A percentile compares a stretch with the other conserved stretches of the same genome.
Conservation (phyloP, 2,888 invertebrate species). For the Parelbella ahira region DNA sequence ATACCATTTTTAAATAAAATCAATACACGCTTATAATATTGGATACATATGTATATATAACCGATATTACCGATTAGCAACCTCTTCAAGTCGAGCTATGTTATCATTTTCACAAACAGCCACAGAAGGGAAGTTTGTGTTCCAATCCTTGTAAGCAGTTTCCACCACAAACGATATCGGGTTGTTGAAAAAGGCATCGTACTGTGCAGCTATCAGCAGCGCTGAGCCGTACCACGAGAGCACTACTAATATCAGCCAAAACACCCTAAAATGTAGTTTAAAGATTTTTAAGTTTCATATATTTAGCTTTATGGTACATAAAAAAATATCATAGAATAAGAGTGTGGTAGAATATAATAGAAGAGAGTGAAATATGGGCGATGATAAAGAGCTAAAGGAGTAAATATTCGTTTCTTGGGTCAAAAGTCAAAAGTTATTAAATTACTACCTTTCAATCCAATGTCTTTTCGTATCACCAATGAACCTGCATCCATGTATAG, state of each 20-base stretch:
- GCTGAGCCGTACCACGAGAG: conserved; percentile 83
- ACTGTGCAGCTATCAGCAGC: conserved; percentile 78
- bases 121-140: conserved; percentile 86
- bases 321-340: too few species aligned
- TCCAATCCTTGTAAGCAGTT: conserved; percentile 87
- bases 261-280: conserved; percentile 78
- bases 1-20: too few species aligned
- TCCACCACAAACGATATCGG: conserved; percentile 90
- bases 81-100: conserved; percentile 82
- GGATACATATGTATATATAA: too few species aligned
- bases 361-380: too few species aligned
- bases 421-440: too few species aligned
- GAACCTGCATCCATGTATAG: conserved; percentile 84
- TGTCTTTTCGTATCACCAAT: conserved; percentile 82
- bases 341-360: too few species aligned
- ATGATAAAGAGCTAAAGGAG: too few species aligned
- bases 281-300: too few species aligned
- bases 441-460: conserved; percentile 84
- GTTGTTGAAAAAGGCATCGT: conserved; percentile 84
- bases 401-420: too few species aligned
- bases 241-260: conserved; percentile 82
- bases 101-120: conserved; percentile 87
- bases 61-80: conserved; percentile 85
- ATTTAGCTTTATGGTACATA: too few species aligned
- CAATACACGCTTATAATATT: too few species aligned